These are phyloP conservation scores for Caenorhabditis panamensis DNA, from an alignment of 2,888 invertebrate genomes.

Conservation along the genomic window DNA sequence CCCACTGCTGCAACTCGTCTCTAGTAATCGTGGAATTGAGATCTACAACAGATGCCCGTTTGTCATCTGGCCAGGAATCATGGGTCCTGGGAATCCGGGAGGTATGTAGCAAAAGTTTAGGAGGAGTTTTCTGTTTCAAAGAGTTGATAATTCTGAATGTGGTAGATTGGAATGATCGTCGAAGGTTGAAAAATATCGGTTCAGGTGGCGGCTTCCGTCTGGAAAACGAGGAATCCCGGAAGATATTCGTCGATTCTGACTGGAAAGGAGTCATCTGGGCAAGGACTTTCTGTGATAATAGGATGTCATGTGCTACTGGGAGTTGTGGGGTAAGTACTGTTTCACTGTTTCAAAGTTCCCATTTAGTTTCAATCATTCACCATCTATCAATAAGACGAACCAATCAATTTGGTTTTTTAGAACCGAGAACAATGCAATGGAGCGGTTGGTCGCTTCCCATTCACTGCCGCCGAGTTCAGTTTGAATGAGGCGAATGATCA, in stretches of 20 bases:
- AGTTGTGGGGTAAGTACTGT: conserved; percentile 60
- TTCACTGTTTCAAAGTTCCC: too few species aligned
- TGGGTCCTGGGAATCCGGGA: conserved; percentile 60
- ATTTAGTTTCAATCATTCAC: too few species aligned
- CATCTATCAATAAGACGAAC: too few species aligned
- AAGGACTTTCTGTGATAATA: conserved; percentile 69
- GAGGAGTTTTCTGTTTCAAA: neutral
- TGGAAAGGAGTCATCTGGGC: conserved; percentile 75
- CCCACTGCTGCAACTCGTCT: neutral
- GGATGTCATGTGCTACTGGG: conserved; percentile 72
- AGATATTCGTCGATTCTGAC: conserved; percentile 61
- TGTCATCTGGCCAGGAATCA: conserved; percentile 74
- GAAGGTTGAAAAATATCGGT: neutral
- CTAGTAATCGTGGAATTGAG: conserved; percentile 5
- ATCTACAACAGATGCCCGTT: conserved; percentile 73
- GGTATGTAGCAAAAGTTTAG: conserved; percentile 17
- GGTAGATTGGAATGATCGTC: neutral
- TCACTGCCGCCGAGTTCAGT: conserved; percentile 83
- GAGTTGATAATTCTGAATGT: neutral
- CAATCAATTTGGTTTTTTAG: conserved; percentile 20
- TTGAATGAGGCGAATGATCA: conserved; percentile 77
- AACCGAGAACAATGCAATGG: conserved; percentile 70
- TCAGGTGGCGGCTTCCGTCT: conserved; percentile 70
- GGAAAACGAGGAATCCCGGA: conserved; percentile 57
- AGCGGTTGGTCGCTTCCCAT: conserved; percentile 83